Evolutionary conservation across 2,888 invertebrate genomes (phyloP).

Genomic region (Eristalis tenax): DNA sequence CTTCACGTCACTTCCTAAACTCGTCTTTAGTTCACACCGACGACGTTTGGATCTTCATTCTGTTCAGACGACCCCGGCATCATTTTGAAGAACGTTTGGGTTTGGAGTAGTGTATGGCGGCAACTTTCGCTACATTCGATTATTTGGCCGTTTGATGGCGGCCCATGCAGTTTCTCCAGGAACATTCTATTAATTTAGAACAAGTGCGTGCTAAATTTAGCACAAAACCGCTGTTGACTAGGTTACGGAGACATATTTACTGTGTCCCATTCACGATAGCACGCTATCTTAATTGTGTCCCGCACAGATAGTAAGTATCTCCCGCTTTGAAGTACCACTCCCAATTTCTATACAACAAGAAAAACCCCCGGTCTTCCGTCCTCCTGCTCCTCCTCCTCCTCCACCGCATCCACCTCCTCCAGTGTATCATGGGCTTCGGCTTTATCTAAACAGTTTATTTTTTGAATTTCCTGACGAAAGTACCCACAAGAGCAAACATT

Average conservation of each 20-base stretch:
- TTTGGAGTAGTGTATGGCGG: too few species aligned
- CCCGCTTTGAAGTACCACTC: neutral
- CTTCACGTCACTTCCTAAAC: too few species aligned
- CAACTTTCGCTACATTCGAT: too few species aligned
- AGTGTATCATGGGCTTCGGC: neutral
- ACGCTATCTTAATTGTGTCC: neutral
- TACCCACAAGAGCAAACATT: conserved; percentile 32
- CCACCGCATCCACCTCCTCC: neutral
- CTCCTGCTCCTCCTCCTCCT: neutral
- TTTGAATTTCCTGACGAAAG: conserved; percentile 6
- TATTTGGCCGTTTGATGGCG: too few species aligned
- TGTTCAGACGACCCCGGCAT: too few species aligned
- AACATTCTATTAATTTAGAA: neutral
- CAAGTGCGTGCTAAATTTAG: neutral
- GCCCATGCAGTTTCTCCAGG: neutral
- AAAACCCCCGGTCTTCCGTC: neutral
- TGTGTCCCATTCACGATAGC: neutral
- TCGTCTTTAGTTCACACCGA: too few species aligned
- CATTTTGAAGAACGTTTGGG: neutral
- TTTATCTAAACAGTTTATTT: conserved; percentile 35
- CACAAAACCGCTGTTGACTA: neutral
- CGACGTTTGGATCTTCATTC: too few species aligned
- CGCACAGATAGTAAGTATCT: neutral
- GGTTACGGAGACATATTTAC: neutral
- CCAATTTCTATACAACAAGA: neutral